These are phyloP conservation scores for Neotoma lepida DNA, from an alignment of 2,113 vertebrate genomes.

Conservation along the genomic window DNA sequence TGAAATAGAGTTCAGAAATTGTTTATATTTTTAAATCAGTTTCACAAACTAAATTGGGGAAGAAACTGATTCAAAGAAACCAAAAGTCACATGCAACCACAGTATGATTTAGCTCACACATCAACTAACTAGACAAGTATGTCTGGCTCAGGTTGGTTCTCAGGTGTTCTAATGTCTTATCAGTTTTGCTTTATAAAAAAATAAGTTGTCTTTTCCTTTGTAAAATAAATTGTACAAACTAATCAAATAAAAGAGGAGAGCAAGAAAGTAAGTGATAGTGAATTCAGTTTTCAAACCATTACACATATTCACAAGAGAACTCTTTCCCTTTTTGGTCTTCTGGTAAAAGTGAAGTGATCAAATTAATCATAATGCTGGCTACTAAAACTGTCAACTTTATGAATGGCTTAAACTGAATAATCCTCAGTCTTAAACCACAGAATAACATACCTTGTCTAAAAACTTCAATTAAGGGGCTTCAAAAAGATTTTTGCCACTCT, in stretches of 20 bases:
- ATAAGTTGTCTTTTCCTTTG: not conserved
- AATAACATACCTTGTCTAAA: constrained; percentile 7
- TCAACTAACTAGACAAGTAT: not conserved
- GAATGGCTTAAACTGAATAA: not conserved
- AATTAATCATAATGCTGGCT: not conserved
- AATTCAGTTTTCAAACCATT: constrained; percentile 29
- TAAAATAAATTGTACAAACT: not conserved
- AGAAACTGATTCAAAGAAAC: not conserved
- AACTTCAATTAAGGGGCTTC: constrained; percentile 4
- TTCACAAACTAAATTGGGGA: not conserved
- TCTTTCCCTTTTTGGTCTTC: not conserved
- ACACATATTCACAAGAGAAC: not conserved
- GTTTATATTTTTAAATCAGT: not conserved
- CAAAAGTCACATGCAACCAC: not conserved
- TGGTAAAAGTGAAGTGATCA: constrained; percentile 5
- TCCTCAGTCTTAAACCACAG: not conserved
- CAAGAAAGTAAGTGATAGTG: not conserved
- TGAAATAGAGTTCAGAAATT: constrained; percentile 22
- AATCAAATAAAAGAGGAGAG: constrained; percentile 13
- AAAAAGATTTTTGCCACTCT: not conserved
- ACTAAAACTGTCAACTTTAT: constrained; percentile 33
- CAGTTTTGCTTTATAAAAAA: constrained; percentile 23
- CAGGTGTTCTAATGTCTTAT: not conserved
- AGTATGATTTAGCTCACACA: not conserved
- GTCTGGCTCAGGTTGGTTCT: constrained; percentile 21